Conservation (phyloP, 2,797 vertebrate species). For the Periparus ater region DNA sequence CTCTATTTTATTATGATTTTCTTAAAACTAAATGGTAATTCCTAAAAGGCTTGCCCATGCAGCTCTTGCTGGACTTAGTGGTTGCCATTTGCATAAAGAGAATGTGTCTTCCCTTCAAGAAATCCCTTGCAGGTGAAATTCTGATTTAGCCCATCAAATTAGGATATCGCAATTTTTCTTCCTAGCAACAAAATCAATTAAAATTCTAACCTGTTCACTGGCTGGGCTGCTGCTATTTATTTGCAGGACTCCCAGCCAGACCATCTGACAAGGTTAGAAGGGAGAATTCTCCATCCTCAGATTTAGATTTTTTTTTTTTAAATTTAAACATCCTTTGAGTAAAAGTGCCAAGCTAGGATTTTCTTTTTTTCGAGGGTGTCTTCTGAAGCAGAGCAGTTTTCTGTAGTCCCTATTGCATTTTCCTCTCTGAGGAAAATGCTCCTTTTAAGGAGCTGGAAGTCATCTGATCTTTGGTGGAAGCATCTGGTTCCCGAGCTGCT, state of each 20-base stretch:
- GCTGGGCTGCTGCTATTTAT: not conserved
- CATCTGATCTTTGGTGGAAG: not conserved
- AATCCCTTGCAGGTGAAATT: not conserved
- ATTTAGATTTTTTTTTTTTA: not conserved
- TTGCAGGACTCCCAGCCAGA: not conserved
- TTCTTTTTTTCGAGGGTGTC: not conserved
- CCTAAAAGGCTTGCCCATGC: not conserved
- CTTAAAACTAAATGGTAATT: not conserved
- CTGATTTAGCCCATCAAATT: not conserved
- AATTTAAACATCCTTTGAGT: not conserved
- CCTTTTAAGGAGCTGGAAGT: not conserved
- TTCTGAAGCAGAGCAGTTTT: not conserved
- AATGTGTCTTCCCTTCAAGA: rapidly evolving
- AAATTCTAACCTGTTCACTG: not conserved
- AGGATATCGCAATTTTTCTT: not conserved
- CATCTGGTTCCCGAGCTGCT: not conserved
- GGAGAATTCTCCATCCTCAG: not conserved
- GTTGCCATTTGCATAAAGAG: not conserved
- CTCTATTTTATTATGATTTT: not conserved
- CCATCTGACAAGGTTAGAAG: not conserved
- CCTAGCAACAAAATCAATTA: not conserved
- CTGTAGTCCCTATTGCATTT: not conserved
- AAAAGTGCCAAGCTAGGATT: not conserved
- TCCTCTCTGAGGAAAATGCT: not conserved
- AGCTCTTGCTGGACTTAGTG: not conserved